Percentiles rank a stretch among this genome's conserved stretches.
Evolutionary conservation across 2,888 invertebrate genomes (phyloP).

Genomic region (Pollenia amentaria): DNA sequence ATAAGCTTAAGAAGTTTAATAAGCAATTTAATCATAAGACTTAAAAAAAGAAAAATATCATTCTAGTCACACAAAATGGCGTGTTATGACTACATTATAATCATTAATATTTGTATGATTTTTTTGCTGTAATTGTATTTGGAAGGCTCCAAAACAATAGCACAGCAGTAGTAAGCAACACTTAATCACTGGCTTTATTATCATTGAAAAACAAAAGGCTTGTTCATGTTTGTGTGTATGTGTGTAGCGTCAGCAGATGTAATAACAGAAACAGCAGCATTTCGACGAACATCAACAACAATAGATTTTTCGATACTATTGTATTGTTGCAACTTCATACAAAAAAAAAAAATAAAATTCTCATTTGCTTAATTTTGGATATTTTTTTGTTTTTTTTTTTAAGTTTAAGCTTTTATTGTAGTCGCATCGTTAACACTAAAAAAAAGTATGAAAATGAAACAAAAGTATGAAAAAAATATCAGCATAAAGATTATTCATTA

Average conservation of each 20-base stretch:
- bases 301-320: constrained; percentile 60
- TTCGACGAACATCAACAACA: constrained; percentile 31
- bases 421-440: constrained; percentile 20
- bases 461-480: constrained; percentile 23
- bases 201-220: constrained; percentile 51
- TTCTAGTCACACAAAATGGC: constrained; percentile 59
- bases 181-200: constrained; percentile 63
- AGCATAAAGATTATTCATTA: constrained; percentile 65
- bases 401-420: constrained; percentile 41
- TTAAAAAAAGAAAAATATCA: constrained; percentile 19
- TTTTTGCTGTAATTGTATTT: constrained; percentile 52
- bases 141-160: constrained; percentile 58
- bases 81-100: constrained; percentile 59
- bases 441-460: neutral
- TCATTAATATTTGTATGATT: constrained; percentile 47
- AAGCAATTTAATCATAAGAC: neutral
- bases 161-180: constrained; percentile 42
- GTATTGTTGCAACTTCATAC: constrained; percentile 53
- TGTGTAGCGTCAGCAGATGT: constrained; percentile 5
- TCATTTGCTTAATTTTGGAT: constrained; percentile 70
- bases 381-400: constrained; percentile 21
- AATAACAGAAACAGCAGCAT: constrained; percentile 37
- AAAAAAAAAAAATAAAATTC: constrained; percentile 21
- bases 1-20: neutral
- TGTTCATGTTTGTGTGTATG: too few species aligned